A percentile compares a stretch with the other conserved stretches of the same genome.
phyloP scores from a whole-genome alignment of 2,888 invertebrate species.

The Dendrolimus pini region DNA sequence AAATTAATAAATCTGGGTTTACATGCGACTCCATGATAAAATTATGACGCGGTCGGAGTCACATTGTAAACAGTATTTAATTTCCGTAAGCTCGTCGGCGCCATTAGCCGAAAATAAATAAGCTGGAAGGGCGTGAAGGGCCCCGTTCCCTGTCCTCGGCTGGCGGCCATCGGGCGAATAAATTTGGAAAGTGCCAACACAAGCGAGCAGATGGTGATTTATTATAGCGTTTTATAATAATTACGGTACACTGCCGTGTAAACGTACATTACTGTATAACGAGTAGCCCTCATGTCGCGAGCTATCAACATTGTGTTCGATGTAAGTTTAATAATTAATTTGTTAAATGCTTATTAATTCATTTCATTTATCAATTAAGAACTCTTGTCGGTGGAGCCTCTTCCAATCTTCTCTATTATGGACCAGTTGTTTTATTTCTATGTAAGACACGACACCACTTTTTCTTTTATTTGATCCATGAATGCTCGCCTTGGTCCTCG shows the following conservation, averaged over 20 bases:
- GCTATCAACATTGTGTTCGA: too few species aligned
- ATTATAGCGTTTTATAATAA: slow-evolving; percentile 71
- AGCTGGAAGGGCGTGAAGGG: slow-evolving; percentile 36
- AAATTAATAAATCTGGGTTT: slow-evolving; percentile 23
- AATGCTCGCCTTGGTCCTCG: too few species aligned
- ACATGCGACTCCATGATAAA: slow-evolving; percentile 28
- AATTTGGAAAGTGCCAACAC: slow-evolving; percentile 66
- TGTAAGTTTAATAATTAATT: too few species aligned
- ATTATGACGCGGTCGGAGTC: slow-evolving; percentile 39
- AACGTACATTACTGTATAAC: too few species aligned
- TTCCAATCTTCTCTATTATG: too few species aligned
- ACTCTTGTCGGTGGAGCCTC: too few species aligned
- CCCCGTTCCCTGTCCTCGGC: slow-evolving; percentile 9
- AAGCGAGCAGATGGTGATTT: slow-evolving; percentile 70
- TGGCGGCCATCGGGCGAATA: slow-evolving; percentile 37
- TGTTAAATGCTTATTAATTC: too few species aligned
- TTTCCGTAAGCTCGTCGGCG: slow-evolving; percentile 55
- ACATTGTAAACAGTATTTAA: slow-evolving; percentile 53
- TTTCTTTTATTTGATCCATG: too few species aligned
- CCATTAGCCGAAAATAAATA: slow-evolving; percentile 66
- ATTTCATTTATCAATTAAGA: too few species aligned
- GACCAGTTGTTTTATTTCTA: too few species aligned
- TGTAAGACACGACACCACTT: too few species aligned
- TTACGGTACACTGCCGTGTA: slow-evolving; percentile 27
- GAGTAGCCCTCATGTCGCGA: too few species aligned